These are phyloP conservation scores for Melanotaenia parkinsoni DNA, from an alignment of 2,797 vertebrate species.

Conservation along the genomic window DNA sequence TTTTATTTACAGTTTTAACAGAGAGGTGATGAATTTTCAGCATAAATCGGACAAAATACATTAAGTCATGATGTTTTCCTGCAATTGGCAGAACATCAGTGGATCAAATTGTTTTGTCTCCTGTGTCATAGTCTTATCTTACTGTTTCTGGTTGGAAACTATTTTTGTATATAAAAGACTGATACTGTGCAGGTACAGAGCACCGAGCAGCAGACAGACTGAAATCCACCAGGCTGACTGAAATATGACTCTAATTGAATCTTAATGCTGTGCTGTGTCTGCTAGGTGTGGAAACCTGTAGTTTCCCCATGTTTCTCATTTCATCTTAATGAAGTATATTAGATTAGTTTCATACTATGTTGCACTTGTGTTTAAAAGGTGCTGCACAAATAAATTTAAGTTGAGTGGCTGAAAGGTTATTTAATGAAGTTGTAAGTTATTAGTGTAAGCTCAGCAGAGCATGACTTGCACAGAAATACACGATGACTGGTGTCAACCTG, in stretches of 20 bases:
- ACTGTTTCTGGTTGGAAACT: background rate
- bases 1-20: background rate
- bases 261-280: background rate
- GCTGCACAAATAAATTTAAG: no score
- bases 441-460: background rate
- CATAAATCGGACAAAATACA: constrained; percentile 1
- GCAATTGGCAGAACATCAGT: background rate
- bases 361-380: background rate
- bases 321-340: background rate
- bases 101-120: background rate
- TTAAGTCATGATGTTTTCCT: background rate
- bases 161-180: background rate
- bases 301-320: background rate
- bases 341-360: background rate
- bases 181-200: background rate
- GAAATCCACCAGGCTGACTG: background rate
- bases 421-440: background rate
- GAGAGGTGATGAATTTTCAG: background rate
- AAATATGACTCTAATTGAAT: constrained; percentile 4
- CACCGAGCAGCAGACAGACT: constrained; percentile 2
- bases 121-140: background rate
- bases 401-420: background rate
- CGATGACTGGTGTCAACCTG: background rate
- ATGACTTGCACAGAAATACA: background rate
- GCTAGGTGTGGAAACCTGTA: constrained; percentile 10